These are phyloP conservation scores for Parnassius glacialis DNA, from an alignment of 2,888 invertebrate genomes.

Conservation along the genomic window DNA sequence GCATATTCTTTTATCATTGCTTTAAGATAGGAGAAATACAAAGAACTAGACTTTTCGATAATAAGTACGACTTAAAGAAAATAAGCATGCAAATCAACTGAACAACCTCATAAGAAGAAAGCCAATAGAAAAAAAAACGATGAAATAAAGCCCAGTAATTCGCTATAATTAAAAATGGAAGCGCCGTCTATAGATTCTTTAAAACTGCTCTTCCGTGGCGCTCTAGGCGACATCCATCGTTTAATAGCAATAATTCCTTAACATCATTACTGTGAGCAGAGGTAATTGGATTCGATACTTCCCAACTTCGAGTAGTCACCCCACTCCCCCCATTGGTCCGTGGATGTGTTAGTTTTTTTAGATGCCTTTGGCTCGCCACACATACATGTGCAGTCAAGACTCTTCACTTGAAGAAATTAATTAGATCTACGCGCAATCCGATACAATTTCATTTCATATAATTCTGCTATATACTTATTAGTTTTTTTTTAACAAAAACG, in stretches of 20 bases:
- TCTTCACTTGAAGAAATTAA: constrained; percentile 20
- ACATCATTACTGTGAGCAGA: constrained; percentile 47
- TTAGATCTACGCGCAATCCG: constrained; percentile 16
- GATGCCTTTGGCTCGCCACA: constrained; percentile 21
- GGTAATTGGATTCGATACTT: constrained; percentile 51
- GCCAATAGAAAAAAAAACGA: constrained; percentile 6
- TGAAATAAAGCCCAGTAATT: constrained; percentile 10
- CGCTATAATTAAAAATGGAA: constrained; percentile 18
- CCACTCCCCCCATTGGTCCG: constrained; percentile 7
- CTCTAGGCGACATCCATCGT: constrained; percentile 20
- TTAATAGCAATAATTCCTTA: constrained; percentile 52
- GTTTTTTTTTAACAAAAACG: too few species aligned
- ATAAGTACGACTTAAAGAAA: background rate
- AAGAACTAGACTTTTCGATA: too few species aligned
- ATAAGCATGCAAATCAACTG: background rate
- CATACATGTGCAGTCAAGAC: constrained; percentile 10
- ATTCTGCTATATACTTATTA: background rate
- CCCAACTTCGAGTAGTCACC: constrained; percentile 30
- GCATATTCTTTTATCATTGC: too few species aligned
- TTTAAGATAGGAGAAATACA: too few species aligned
- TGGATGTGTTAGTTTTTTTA: constrained; percentile 25
- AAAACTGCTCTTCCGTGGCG: constrained; percentile 26
- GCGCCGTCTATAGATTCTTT: constrained; percentile 23
- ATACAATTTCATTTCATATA: constrained; percentile 7
- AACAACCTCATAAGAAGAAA: background rate